Percentiles rank a stretch among this genome's conserved stretches.
phyloP scores from a whole-genome alignment of 2,797 vertebrate species.

The Phoeniculus purpureus region DNA sequence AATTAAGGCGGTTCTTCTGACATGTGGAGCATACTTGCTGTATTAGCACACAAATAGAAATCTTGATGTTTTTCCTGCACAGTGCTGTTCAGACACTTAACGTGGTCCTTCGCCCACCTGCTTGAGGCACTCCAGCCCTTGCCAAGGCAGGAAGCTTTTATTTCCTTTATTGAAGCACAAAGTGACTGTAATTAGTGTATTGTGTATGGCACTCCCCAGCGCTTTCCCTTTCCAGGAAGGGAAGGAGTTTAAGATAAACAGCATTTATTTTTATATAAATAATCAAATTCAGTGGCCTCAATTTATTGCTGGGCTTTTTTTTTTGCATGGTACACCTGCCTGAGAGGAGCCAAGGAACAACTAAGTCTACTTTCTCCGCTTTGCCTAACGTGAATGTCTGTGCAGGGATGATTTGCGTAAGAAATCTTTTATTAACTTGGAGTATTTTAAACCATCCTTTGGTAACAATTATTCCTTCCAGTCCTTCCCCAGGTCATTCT shows the following conservation, averaged over 20 bases:
- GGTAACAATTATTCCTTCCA: not conserved
- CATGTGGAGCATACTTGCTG: not conserved
- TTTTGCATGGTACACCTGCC: not conserved
- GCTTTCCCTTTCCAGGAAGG: conserved; percentile 11
- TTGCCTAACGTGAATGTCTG: not conserved
- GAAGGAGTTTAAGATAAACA: conserved; percentile 26
- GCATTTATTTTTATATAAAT: not conserved
- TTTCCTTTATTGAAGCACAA: conserved; percentile 69
- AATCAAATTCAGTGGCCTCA: not conserved
- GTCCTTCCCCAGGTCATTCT: not conserved
- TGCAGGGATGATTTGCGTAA: not conserved
- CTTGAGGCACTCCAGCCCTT: not conserved
- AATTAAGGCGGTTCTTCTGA: not conserved
- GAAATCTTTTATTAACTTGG: not conserved
- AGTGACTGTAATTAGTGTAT: conserved; percentile 51
- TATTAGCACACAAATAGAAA: not conserved
- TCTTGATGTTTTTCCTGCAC: not conserved
- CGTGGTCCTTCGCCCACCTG: not conserved
- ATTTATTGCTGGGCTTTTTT: not conserved
- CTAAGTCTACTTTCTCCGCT: not conserved
- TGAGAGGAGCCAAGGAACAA: not conserved
- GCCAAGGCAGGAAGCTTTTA: conserved; percentile 60
- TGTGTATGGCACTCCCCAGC: conserved; percentile 2
- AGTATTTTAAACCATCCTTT: not conserved
- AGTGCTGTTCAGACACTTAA: conserved; percentile 28